Conservation (phyloP, 1,140 invertebrate species). For the Yoshiicerus persimilis region DNA sequence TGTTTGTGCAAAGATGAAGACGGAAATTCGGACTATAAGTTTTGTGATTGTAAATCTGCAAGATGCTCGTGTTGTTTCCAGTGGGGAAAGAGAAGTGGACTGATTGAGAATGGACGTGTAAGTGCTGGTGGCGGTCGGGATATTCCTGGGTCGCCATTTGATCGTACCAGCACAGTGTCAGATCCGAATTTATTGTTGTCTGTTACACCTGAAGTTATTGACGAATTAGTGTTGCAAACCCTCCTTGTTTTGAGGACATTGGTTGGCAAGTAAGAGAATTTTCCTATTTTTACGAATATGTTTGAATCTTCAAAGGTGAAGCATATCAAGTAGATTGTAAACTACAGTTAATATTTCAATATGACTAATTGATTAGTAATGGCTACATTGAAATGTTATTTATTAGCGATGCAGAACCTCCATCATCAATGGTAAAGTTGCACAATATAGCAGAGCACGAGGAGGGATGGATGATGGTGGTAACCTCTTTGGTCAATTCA, state of each 20-base stretch:
- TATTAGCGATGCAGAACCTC: constrained; percentile 81
- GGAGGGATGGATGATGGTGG: constrained; percentile 86
- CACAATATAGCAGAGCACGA: constrained; percentile 86
- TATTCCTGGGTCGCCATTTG: constrained; percentile 34
- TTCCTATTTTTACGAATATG: neutral
- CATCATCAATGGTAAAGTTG: constrained; percentile 76
- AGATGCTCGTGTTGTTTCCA: constrained; percentile 31
- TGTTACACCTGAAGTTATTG: constrained; percentile 55
- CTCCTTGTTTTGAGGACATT: constrained; percentile 74
- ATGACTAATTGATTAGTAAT: no score
- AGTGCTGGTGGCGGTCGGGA: constrained; percentile 30
- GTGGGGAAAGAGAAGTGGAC: constrained; percentile 34
- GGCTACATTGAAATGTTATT: neutral
- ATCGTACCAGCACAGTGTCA: constrained; percentile 29
- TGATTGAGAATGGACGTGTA: constrained; percentile 25
- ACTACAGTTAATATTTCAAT: no score
- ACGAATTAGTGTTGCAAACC: constrained; percentile 76
- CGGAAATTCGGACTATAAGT: neutral
- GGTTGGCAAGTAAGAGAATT: constrained; percentile 72
- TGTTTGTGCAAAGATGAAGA: constrained; percentile 51
- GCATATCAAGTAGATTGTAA: no score
- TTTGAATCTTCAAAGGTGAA: neutral
- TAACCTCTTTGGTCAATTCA: constrained; percentile 81
- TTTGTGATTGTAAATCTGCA: constrained; percentile 27
- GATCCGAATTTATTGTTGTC: constrained; percentile 32